phyloP scores from a whole-genome alignment of 1,140 invertebrate species.

The Episyrphus balteatus region DNA sequence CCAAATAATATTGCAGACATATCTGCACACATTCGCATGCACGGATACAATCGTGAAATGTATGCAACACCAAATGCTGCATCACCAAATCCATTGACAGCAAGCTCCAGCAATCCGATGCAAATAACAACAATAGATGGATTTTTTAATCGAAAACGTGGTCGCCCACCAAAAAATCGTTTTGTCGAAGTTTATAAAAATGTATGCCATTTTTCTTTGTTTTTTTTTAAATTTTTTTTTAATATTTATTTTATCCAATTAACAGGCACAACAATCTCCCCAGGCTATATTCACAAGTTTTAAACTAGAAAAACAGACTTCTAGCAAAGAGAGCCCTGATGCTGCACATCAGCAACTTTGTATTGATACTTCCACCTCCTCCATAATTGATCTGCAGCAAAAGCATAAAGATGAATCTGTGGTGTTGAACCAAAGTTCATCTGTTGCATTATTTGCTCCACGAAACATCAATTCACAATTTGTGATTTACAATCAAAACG shows the following conservation, averaged over 20 bases:
- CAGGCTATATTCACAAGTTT: constrained; percentile 90
- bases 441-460: background rate
- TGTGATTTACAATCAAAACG: too few species aligned
- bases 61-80: too few species aligned
- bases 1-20: constrained; percentile 1
- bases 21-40: constrained; percentile 5
- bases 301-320: constrained; percentile 64
- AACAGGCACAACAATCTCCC: constrained; percentile 54
- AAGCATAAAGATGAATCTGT: background rate
- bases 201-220: constrained; percentile 47
- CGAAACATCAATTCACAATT: constrained; percentile 8
- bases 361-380: too few species aligned
- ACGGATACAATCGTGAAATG: constrained; percentile 1
- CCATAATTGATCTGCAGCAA: background rate
- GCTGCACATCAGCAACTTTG: background rate
- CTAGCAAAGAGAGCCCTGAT: too few species aligned
- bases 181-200: constrained; percentile 80
- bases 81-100: too few species aligned
- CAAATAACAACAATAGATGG: constrained; percentile 35
- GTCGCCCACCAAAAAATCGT: constrained; percentile 82
- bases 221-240: constrained; percentile 1
- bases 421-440: constrained; percentile 4
- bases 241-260: constrained; percentile 11
- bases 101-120: background rate
- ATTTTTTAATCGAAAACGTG: constrained; percentile 73